A percentile compares a stretch with the other conserved stretches of the same genome.
Evolutionary conservation across 2,113 vertebrate genomes (phyloP).

Genomic region (Vulpes lagopus): DNA sequence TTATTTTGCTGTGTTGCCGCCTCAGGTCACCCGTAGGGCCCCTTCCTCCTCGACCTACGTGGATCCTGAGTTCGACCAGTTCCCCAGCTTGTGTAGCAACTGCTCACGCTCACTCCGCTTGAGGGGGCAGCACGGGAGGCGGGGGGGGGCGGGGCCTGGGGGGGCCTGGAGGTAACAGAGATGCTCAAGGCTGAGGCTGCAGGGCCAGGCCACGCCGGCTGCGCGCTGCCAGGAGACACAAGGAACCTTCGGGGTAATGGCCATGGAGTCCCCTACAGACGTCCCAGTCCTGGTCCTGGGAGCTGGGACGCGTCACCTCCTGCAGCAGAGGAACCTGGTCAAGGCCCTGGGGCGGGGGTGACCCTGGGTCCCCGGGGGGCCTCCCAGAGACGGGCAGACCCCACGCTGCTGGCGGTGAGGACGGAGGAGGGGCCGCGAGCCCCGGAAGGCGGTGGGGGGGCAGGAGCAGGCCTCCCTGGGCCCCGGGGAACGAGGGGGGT

Average conservation of each 20-base stretch:
- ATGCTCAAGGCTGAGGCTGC: no score
- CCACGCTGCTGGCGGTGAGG: background rate
- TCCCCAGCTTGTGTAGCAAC: background rate
- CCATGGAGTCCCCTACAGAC: background rate
- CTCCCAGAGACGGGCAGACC: background rate
- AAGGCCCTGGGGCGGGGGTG: background rate
- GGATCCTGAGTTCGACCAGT: background rate
- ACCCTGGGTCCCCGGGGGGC: background rate
- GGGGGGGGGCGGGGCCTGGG: no score
- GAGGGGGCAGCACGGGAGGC: background rate
- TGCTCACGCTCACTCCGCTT: background rate
- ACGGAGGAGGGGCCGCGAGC: background rate
- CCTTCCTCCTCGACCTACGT: rapidly evolving
- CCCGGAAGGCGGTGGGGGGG: no score
- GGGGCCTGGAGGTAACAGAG: background rate
- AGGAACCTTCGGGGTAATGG: background rate
- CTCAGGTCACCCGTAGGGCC: background rate
- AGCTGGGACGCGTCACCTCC: background rate
- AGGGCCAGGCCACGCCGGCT: background rate
- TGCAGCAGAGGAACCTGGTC: background rate
- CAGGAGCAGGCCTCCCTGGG: background rate
- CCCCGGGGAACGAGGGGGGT: no score
- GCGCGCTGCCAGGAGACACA: background rate
- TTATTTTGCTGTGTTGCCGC: background rate
- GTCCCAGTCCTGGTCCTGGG: background rate